Evolutionary conservation across 2,888 invertebrate genomes (phyloP).

Genomic region (Seira ritae): DNA sequence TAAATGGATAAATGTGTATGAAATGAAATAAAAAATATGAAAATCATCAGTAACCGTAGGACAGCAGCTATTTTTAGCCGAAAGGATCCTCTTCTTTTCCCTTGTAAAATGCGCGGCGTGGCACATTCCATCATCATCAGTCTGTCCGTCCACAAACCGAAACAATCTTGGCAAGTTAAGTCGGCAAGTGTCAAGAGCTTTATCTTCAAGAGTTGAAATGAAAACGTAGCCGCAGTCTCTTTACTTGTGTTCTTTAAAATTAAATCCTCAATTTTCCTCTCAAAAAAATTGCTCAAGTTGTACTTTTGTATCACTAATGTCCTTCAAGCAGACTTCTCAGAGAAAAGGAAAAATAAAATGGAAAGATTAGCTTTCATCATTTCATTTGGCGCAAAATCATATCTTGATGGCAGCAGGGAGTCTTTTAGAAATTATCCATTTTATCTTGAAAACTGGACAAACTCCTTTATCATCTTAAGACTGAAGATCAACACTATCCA

Average conservation of each 20-base stretch:
- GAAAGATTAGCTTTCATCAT: slow-evolving; percentile 73
- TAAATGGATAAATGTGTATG: no score
- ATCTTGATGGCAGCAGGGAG: slow-evolving; percentile 71
- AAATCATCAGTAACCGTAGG: no score
- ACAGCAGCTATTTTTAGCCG: slow-evolving; percentile 1
- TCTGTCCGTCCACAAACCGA: background rate
- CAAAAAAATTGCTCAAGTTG: background rate
- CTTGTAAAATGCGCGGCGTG: background rate
- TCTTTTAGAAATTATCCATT: slow-evolving; percentile 34
- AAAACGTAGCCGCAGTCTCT: background rate
- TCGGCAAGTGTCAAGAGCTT: slow-evolving; percentile 38
- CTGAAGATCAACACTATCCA: no score
- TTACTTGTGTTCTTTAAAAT: background rate
- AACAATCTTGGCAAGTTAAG: background rate
- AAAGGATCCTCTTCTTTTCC: background rate
- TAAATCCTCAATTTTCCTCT: background rate
- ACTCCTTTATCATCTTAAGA: slow-evolving; percentile 63
- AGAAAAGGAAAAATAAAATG: slow-evolving; percentile 48
- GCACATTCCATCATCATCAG: background rate
- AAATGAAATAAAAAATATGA: no score
- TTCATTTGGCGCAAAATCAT: slow-evolving; percentile 72
- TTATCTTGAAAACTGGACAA: slow-evolving; percentile 69
- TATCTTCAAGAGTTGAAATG: background rate
- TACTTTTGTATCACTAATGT: background rate
- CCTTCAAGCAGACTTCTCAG: background rate